Percentiles rank a stretch among this genome's conserved stretches.
These are phyloP conservation scores for Diadumene lineata DNA, from an alignment of 92 coral and sea anemone genomes.

Conservation along the genomic window DNA sequence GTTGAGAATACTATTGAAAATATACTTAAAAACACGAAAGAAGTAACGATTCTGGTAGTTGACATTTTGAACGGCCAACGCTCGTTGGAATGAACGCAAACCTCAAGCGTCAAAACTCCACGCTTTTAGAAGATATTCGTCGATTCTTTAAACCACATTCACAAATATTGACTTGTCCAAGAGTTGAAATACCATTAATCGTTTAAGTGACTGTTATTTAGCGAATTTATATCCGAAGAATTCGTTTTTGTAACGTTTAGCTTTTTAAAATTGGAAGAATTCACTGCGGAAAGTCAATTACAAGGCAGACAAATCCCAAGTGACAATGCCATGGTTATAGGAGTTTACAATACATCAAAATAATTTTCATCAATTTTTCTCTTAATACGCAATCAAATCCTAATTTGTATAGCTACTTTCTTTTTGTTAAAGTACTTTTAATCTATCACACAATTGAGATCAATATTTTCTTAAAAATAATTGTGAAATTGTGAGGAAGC, in stretches of 20 bases:
- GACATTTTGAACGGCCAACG: constrained; percentile 30
- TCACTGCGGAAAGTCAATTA: constrained; percentile 42
- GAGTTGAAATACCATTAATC: constrained; percentile 4
- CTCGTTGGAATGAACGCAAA: neutral
- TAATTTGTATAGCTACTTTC: too few relatives aligned
- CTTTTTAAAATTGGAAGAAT: constrained; percentile 39
- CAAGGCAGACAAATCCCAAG: constrained; percentile 27
- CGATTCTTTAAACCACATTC: constrained; percentile 12
- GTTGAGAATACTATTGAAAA: constrained; percentile 42
- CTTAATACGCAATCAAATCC: too few relatives aligned
- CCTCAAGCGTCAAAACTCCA: neutral
- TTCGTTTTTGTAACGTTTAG: constrained; percentile 42
- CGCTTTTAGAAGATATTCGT: neutral
- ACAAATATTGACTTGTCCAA: constrained; percentile 10
- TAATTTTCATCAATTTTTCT: neutral
- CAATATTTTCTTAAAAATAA: too few relatives aligned
- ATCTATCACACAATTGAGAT: too few relatives aligned
- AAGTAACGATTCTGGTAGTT: constrained; percentile 40
- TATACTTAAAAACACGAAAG: constrained; percentile 35
- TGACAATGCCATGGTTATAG: constrained; percentile 19
- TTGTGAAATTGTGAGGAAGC: neutral
- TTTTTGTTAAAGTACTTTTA: too few relatives aligned
- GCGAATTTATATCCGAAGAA: constrained; percentile 8
- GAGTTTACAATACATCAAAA: constrained; percentile 12
- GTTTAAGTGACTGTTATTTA: neutral